Conservation (phyloP, 2,797 vertebrate species). For the Ciconia nigra region DNA sequence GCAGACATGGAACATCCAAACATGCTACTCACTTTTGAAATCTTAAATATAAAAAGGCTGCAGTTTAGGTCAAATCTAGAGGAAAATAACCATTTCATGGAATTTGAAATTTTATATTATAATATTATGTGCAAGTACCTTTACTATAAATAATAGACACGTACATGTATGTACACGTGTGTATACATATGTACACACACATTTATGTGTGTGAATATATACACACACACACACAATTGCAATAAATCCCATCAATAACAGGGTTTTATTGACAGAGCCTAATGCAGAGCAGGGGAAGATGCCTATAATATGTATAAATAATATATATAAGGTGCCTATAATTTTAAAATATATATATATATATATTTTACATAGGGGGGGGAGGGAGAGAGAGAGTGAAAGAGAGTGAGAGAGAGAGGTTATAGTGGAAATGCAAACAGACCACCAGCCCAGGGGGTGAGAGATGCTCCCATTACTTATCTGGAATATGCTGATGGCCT, state of each 20-base stretch:
- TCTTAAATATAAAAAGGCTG: background rate
- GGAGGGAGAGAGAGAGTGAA: too few species aligned
- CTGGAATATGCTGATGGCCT: slow-evolving; percentile 43
- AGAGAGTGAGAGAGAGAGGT: background rate
- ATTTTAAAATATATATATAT: background rate
- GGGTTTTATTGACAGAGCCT: slow-evolving; percentile 2
- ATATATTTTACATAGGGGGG: too few species aligned
- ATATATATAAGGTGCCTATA: background rate
- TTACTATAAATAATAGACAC: background rate
- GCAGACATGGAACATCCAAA: background rate
- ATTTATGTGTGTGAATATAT: background rate
- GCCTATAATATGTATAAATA: background rate
- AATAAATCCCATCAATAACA: background rate
- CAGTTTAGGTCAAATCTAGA: background rate
- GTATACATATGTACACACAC: background rate
- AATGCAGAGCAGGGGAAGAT: background rate
- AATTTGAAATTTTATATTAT: background rate
- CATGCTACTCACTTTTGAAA: background rate
- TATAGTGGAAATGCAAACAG: slow-evolving; percentile 24
- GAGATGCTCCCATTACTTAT: slow-evolving; percentile 47
- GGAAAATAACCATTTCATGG: background rate
- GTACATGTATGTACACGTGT: background rate
- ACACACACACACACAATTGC: background rate
- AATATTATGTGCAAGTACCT: background rate
- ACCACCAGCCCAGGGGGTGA: slow-evolving; percentile 26